These are phyloP conservation scores for Cantharis rufa DNA, from an alignment of 2,888 invertebrate genomes.

Conservation along the genomic window DNA sequence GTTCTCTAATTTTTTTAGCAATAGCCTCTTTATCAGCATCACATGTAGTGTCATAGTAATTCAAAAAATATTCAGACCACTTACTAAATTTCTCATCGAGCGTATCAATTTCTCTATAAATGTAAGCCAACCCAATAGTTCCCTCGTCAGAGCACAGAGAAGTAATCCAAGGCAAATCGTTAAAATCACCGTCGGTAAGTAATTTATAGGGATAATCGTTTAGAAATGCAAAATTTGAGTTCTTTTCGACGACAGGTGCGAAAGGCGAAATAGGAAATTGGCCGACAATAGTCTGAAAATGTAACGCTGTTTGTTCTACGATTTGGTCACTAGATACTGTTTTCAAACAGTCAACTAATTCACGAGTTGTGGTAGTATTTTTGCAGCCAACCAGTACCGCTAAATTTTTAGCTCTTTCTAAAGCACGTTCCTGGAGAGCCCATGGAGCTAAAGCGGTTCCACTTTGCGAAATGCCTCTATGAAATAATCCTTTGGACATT, in stretches of 20 bases:
- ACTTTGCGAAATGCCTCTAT: constrained; percentile 67
- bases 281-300: constrained; percentile 56
- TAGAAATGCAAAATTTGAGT: constrained; percentile 64
- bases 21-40: background rate
- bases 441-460: constrained; percentile 65
- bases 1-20: background rate
- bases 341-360: constrained; percentile 66
- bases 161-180: constrained; percentile 70
- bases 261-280: constrained; percentile 41
- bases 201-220: constrained; percentile 66
- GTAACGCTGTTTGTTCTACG: constrained; percentile 59
- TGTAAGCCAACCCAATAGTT: constrained; percentile 52
- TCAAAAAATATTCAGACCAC: background rate
- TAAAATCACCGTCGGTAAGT: constrained; percentile 61
- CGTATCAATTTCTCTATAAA: background rate
- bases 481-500: constrained; percentile 58
- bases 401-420: constrained; percentile 63
- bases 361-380: constrained; percentile 55
- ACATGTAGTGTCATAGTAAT: background rate
- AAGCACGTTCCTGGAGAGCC: constrained; percentile 58
- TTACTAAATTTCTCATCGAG: background rate
- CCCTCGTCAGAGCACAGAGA: constrained; percentile 73
- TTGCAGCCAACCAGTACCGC: constrained; percentile 66
- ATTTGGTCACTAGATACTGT: constrained; percentile 62
- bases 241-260: constrained; percentile 47